A percentile compares a stretch with the other conserved stretches of the same genome.
These are phyloP conservation scores for Bujurquina vittata DNA, from an alignment of 2,113 vertebrate species.

Conservation along the genomic window DNA sequence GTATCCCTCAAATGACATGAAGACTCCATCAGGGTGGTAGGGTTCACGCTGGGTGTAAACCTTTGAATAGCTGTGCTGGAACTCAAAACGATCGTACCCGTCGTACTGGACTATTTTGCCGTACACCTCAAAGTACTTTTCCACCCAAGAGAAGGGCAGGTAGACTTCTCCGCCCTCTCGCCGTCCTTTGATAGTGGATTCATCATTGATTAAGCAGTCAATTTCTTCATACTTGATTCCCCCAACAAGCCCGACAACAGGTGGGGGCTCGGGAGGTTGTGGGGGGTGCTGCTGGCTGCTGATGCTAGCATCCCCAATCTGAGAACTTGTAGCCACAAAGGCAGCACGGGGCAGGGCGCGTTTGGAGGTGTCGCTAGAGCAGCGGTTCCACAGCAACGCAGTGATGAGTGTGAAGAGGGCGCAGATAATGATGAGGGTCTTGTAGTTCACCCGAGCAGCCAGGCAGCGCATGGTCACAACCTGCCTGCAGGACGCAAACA, in stretches of 20 bases:
- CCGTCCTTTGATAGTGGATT: slow-evolving; percentile 89
- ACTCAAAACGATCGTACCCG: slow-evolving; percentile 94
- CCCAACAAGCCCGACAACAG: slow-evolving; percentile 78
- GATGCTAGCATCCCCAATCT: slow-evolving; percentile 75
- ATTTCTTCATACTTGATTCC: slow-evolving; percentile 91
- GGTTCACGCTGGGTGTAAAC: slow-evolving; percentile 93
- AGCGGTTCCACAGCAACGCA: slow-evolving; percentile 94
- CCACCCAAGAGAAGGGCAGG: slow-evolving; percentile 95
- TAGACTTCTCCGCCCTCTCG: slow-evolving; percentile 90
- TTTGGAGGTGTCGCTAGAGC: slow-evolving; percentile 83
- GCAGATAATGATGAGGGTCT: slow-evolving; percentile 94
- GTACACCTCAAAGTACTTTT: slow-evolving; percentile 98
- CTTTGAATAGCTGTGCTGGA: slow-evolving; percentile 98
- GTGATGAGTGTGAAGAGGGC: slow-evolving; percentile 92
- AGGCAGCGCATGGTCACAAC: slow-evolving; percentile 96
- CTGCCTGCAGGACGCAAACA: slow-evolving; percentile 78
- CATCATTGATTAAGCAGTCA: slow-evolving; percentile 97
- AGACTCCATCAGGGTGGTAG: slow-evolving; percentile 94
- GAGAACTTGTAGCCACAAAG: slow-evolving; percentile 71
- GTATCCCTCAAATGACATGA: slow-evolving; percentile 99
- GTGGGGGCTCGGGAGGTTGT: slow-evolving; percentile 87
- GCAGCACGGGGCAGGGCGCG: slow-evolving; percentile 72
- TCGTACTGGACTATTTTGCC: slow-evolving; percentile 91
- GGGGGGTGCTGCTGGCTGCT: slow-evolving; percentile 81
- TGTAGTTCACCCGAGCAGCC: slow-evolving; percentile 96